Percentiles rank a stretch among this genome's conserved stretches.
Conservation (phyloP, 2,888 invertebrate species). For the Mactromeris polynyma region DNA sequence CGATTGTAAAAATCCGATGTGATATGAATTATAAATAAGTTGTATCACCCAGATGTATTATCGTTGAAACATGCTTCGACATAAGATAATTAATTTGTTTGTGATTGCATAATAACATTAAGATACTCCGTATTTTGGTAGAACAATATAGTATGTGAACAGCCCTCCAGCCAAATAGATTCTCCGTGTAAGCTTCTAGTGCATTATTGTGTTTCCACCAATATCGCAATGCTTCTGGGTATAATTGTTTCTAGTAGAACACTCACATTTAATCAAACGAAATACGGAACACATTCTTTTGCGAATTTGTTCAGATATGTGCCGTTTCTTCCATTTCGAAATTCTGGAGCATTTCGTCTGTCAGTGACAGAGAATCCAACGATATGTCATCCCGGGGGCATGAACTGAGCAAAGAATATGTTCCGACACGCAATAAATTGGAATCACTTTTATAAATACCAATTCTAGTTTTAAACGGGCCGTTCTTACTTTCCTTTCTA, state of each 20-base stretch:
- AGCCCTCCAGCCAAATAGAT: not conserved
- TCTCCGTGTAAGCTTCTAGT: not conserved
- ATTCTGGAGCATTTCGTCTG: conserved; percentile 72
- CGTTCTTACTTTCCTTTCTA: conserved; percentile 21
- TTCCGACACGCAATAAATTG: conserved; percentile 52
- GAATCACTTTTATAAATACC: conserved; percentile 73
- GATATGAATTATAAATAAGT: not conserved
- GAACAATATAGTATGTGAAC: not conserved
- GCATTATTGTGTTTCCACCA: not conserved
- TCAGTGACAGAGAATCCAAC: conserved; percentile 70
- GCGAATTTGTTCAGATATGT: conserved; percentile 44
- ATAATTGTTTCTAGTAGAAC: not conserved
- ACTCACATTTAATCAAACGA: not conserved
- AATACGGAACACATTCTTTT: not conserved
- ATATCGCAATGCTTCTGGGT: not conserved
- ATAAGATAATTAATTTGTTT: not conserved
- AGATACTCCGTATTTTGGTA: not conserved
- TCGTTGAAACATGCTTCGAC: not conserved
- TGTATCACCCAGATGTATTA: not conserved
- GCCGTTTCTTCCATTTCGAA: conserved; percentile 69
- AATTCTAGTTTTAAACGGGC: conserved; percentile 66
- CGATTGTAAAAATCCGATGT: not conserved
- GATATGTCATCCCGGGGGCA: conserved; percentile 55
- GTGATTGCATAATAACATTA: not conserved
- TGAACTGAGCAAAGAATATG: conserved; percentile 54